Percentiles rank a stretch among this genome's conserved stretches.
phyloP scores from a whole-genome alignment of 2,888 invertebrate species.

The Sinotaia quadrata region DNA sequence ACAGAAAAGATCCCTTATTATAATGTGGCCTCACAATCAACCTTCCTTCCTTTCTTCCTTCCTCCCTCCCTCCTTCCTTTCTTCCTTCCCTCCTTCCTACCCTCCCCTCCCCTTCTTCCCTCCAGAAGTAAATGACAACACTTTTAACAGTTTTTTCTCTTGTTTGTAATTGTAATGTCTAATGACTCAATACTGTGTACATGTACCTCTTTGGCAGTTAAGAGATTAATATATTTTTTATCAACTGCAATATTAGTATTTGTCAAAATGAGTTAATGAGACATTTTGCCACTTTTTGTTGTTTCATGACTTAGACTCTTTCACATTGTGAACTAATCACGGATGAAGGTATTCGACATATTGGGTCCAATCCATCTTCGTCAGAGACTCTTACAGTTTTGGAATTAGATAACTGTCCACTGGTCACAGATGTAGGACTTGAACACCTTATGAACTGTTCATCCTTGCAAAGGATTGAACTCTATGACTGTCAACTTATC shows the following conservation, averaged over 20 bases:
- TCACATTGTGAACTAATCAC: slow-evolving; percentile 99
- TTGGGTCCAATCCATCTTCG: slow-evolving; percentile 93
- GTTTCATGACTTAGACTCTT: slow-evolving; percentile 81
- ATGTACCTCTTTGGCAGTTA: too few relatives aligned
- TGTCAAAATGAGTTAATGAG: background rate
- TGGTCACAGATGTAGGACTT: slow-evolving; percentile 95
- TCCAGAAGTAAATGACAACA: background rate
- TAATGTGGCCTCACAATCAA: too few relatives aligned
- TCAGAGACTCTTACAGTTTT: slow-evolving; percentile 86
- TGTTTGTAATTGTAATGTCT: too few relatives aligned
- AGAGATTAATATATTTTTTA: too few relatives aligned
- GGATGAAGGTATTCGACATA: slow-evolving; percentile 96
- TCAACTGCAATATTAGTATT: too few relatives aligned
- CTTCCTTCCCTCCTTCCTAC: too few relatives aligned
- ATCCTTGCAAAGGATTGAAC: slow-evolving; percentile 95
- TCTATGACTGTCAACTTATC: slow-evolving; percentile 99
- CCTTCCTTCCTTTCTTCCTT: too few relatives aligned
- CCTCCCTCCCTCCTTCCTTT: too few relatives aligned
- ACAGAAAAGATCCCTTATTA: too few relatives aligned
- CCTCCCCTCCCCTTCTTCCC: background rate
- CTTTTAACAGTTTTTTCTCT: too few relatives aligned
- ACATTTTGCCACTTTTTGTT: background rate
- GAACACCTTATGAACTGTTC: slow-evolving; percentile 95
- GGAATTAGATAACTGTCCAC: slow-evolving; percentile 98
- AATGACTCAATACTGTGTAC: too few relatives aligned